Conservation (phyloP, 1,140 invertebrate genomes). For the Trichonephila clavata region DNA sequence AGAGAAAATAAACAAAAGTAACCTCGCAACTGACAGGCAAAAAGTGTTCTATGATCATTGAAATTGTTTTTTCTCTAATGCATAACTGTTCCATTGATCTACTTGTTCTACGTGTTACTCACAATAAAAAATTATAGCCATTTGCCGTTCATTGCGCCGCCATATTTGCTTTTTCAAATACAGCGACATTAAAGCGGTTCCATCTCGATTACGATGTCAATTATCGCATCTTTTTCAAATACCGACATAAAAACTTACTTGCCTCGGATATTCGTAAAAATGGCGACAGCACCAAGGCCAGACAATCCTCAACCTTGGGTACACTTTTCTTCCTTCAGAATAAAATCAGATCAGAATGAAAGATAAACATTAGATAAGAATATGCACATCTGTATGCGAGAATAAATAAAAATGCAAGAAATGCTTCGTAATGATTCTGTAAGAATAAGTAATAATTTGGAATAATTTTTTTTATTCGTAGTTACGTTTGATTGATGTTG, state of each 20-base stretch:
- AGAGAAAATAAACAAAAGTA: neutral
- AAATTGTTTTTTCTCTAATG: neutral
- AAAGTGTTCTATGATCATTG: neutral
- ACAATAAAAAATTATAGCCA: neutral
- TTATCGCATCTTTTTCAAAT: neutral
- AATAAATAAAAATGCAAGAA: too few relatives aligned
- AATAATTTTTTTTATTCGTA: too few relatives aligned
- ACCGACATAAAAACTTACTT: neutral
- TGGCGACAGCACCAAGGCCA: neutral
- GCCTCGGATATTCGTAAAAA: neutral
- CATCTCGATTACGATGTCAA: slow-evolving; percentile 8
- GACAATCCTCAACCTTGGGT: slow-evolving; percentile 30
- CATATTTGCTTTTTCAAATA: neutral
- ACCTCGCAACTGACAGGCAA: neutral
- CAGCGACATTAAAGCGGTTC: neutral
- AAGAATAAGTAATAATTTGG: too few relatives aligned
- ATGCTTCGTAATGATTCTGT: too few relatives aligned
- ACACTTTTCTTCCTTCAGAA: neutral
- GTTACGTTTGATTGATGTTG: too few relatives aligned
- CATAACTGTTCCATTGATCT: neutral
- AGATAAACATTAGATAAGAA: neutral
- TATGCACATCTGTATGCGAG: too few relatives aligned
- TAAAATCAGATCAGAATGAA: neutral
- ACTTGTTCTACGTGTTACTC: neutral
- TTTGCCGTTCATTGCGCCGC: neutral